Conservation (phyloP, 2,888 invertebrate species). For the Lycocerus yunnanus region DNA sequence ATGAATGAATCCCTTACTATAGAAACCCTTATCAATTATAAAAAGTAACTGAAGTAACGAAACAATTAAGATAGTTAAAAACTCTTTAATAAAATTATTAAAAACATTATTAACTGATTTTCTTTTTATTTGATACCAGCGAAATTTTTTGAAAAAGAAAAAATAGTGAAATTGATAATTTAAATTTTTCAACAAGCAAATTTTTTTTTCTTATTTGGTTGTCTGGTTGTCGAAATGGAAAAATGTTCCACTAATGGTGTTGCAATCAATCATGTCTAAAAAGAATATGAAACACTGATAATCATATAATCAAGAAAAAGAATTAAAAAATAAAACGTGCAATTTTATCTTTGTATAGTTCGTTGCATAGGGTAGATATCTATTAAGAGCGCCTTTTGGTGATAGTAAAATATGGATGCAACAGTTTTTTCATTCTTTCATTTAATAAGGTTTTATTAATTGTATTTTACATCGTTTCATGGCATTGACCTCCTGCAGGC, state of each 20-base stretch:
- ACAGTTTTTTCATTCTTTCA: constrained; percentile 3
- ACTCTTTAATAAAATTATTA: background rate
- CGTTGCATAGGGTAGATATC: background rate
- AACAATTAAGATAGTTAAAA: too few species aligned
- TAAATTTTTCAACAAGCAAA: background rate
- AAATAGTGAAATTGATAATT: background rate
- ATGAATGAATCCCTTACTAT: too few species aligned
- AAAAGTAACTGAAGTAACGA: too few species aligned
- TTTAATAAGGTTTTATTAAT: constrained; percentile 29
- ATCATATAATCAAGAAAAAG: background rate
- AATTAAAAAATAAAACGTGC: background rate
- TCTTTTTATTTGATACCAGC: background rate
- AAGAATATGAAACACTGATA: background rate
- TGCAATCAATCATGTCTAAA: background rate
- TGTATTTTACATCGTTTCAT: constrained; percentile 30
- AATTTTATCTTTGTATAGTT: background rate
- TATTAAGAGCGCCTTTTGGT: background rate
- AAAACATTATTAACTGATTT: background rate
- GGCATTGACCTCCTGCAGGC: constrained; percentile 33
- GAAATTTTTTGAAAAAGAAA: background rate
- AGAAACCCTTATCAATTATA: background rate
- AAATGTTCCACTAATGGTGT: background rate
- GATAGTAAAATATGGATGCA: constrained; percentile 1
- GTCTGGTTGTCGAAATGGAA: background rate
- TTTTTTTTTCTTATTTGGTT: background rate